A percentile compares a stretch with the other conserved stretches of the same genome.
Conservation (phyloP, 2,113 vertebrate species). For the Leptodactylus fuscus region DNA sequence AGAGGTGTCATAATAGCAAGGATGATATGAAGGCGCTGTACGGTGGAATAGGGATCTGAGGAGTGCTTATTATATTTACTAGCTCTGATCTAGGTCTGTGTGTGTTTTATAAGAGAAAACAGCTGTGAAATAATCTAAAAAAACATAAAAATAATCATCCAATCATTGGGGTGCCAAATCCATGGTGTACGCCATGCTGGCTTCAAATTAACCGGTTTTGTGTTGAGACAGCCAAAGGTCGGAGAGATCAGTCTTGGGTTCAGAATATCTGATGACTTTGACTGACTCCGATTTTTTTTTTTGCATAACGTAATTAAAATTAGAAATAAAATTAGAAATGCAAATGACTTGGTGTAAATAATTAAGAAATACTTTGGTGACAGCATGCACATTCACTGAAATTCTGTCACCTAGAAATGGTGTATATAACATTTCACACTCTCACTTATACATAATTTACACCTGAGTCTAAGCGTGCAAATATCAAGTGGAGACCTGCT, state of each 20-base stretch:
- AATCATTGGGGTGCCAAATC: too few relatives aligned
- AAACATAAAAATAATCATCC: too few relatives aligned
- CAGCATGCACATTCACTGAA: constrained; percentile 51
- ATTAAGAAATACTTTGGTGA: constrained; percentile 52
- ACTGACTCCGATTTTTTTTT: not conserved
- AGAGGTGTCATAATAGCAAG: not conserved
- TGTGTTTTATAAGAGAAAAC: too few relatives aligned
- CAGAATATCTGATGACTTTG: not conserved
- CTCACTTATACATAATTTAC: constrained; percentile 58
- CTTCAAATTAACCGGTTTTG: not conserved
- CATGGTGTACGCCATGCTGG: not conserved
- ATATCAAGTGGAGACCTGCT: constrained; percentile 19
- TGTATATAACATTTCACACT: constrained; percentile 54
- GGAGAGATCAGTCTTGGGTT: not conserved
- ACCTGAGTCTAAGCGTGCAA: constrained; percentile 51
- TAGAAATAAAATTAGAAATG: constrained; percentile 29
- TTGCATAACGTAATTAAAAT: not conserved
- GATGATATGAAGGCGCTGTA: not conserved
- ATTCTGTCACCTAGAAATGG: constrained; percentile 55
- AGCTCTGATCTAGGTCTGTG: too few relatives aligned
- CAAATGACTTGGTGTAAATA: constrained; percentile 53
- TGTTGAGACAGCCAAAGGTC: not conserved
- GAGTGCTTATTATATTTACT: too few relatives aligned
- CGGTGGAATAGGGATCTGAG: too few relatives aligned
- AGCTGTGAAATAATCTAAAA: too few relatives aligned